A percentile compares a stretch with the other conserved stretches of the same genome.
Conservation (phyloP, 2,113 vertebrate genomes). For the Jaculus jaculus region DNA sequence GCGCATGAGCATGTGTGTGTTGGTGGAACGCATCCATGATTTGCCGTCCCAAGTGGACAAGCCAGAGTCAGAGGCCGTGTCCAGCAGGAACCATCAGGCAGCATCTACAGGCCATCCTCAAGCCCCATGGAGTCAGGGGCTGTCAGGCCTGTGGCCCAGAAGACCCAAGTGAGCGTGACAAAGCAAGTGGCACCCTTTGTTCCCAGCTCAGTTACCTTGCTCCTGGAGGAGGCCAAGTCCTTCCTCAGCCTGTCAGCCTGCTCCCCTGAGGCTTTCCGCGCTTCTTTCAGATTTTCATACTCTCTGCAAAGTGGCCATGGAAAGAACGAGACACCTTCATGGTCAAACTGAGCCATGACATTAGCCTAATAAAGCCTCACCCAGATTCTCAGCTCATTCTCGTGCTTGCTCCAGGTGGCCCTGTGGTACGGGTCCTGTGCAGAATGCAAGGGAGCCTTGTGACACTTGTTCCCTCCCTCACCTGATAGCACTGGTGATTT, state of each 20-base stretch:
- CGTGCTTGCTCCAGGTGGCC: not conserved
- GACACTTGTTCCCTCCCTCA: not conserved
- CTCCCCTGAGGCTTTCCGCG: constrained; percentile 89
- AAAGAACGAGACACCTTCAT: not conserved
- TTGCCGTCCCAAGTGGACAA: not conserved
- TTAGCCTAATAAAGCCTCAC: not conserved
- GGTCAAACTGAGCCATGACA: not conserved
- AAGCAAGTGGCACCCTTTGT: not conserved
- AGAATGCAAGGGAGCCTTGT: not conserved
- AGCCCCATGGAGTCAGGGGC: not conserved
- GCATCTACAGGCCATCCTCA: not conserved
- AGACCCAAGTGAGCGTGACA: not conserved
- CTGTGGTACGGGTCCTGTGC: not conserved
- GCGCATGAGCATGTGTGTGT: not conserved
- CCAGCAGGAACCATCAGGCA: not conserved
- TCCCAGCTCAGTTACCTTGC: constrained; percentile 87
- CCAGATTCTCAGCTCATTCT: not conserved
- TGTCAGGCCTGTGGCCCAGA: not conserved
- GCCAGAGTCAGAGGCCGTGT: not conserved
- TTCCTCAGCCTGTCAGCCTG: constrained; percentile 93
- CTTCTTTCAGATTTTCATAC: constrained; percentile 94
- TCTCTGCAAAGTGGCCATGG: constrained; percentile 87
- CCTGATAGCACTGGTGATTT: not conserved
- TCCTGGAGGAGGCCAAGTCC: constrained; percentile 90
- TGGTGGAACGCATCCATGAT: not conserved